Evolutionary conservation across 1,140 invertebrate genomes (phyloP), one percentile per base, ranked within the genome.

Genomic region (Hyles vespertilio): DNA sequence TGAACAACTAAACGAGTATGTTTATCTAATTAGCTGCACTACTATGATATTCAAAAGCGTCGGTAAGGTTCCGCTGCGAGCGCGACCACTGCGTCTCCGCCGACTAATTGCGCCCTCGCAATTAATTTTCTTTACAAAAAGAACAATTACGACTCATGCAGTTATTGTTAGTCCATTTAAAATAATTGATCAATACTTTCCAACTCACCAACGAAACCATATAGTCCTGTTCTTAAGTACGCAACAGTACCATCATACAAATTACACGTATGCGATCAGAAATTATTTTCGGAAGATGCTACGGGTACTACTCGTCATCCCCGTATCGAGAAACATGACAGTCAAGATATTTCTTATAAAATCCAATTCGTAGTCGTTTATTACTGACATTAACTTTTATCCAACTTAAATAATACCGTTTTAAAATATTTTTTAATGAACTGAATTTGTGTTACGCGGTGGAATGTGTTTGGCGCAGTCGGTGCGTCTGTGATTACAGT

Each of bases 31-130:
- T 85, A 87, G 78, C 74, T 76, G 72, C 78, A 82, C 81, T 80
- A 79, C 85, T 78, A 88, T 86, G 85, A 86, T 86, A 81, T 86
- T 87, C 81, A 77, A 79, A 78, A 74, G 74, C 79, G 63, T 69
- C 74, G 83, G 85, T 85, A 86, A 84, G 78, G 74, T 86, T 72
- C 81, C 75, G 80, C 80, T 86, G 70, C 59, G 58, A 46, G 59
- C 56, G 56, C 77, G 65, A 62, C 72, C 63, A 66, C 70, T 72
- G 67, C 69, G 65, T 72, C 69, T 22, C 63, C 61, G 67, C 59
- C 70, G 63, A 67, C 72, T 87, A 84, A 85, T 85, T 79, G 76
- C 72, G 73, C 69, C 65, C 76, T n/a, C n/a, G n/a, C 70, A 84
- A 87, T 84, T 84, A 22, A 22, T 22, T 22, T 22, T 22, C 22